Conservation (phyloP, 1,140 invertebrate species). For the Ooceraea biroi region DNA sequence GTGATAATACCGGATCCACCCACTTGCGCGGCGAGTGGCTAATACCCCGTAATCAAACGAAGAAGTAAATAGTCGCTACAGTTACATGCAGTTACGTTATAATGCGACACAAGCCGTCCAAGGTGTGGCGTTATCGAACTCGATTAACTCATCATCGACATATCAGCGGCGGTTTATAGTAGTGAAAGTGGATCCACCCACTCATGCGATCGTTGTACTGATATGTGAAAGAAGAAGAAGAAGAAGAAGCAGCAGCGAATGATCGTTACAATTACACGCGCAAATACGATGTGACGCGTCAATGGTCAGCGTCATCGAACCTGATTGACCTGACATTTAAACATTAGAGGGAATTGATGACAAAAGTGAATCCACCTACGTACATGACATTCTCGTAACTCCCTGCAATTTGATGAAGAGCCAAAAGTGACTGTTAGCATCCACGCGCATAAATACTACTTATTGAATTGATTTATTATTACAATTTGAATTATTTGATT, state of each 20-base stretch:
- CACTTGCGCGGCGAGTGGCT: background rate
- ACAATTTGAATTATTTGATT: background rate
- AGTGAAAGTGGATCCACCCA: constrained; percentile 48
- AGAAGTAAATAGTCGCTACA: background rate
- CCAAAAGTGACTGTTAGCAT: background rate
- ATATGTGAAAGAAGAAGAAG: background rate
- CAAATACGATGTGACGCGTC: constrained; percentile 2
- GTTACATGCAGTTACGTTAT: constrained; percentile 18
- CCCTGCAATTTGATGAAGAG: background rate
- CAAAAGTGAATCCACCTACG: constrained; percentile 10
- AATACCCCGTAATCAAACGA: constrained; percentile 8
- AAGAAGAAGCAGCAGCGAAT: background rate
- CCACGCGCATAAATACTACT: background rate
- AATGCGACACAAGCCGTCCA: background rate
- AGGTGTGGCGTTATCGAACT: constrained; percentile 34
- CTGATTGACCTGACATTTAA: background rate
- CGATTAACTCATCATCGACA: constrained; percentile 18
- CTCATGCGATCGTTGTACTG: background rate
- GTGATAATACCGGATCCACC: constrained; percentile 32
- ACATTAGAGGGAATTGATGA: constrained; percentile 13
- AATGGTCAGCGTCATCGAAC: constrained; percentile 4
- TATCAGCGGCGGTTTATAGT: constrained; percentile 15
- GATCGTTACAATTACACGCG: background rate
- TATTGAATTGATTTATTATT: background rate
- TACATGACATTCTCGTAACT: background rate